Evolutionary conservation across 1,140 invertebrate genomes (phyloP), one percentile per base, ranked within the genome.

Genomic region (Drosophila jambulina): DNA sequence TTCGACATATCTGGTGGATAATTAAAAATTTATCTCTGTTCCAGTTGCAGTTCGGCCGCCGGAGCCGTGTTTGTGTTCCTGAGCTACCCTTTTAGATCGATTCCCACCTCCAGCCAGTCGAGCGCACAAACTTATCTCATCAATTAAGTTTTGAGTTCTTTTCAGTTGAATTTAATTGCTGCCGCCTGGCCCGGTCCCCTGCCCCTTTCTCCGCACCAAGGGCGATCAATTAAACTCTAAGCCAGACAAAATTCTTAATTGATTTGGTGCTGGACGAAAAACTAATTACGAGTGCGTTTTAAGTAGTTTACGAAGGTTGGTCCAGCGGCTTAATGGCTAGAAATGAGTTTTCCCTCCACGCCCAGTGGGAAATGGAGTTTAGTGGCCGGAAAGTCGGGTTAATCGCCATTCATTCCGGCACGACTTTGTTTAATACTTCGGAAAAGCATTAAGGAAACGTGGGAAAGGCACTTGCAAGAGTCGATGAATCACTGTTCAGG

Each of bases 91-190:
- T 61, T 75, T 21, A 17, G 48, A 54, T 59, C 34, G 38, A 49
- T 49, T 48, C 29, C 34, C 38, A 76, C 36, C 57, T 71, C 67
- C 64, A 32, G 29, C 1, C 49, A 58, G 68, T 77, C 29, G 51
- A 57, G 58, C 72, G 43, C 53, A 67, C 23, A 38, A 79, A 80
- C 70, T 67, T 76, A 67, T 82, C 74, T 63, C 74, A 88, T 88
- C 80, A 88, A 87, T 88, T 87, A 84, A 68, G 77, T 74, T 82
- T 23, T 45, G 32, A 72, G 56, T 57, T 78, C 67, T 70, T 88
- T 84, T 61, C 67, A 75, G 59, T 85, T 82, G 34, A 64, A 49
- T 69, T 82, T 82, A 85, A 86, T 81, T 81, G 74, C 69, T 38
- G 51, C 51, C 34, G 53, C 23, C 34, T 56, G 48, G 27, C 48